Evolutionary conservation across 2,797 vertebrate species (phyloP), one percentile per base, ranked within the genome.

Genomic region (Epinephelus awoara): DNA sequence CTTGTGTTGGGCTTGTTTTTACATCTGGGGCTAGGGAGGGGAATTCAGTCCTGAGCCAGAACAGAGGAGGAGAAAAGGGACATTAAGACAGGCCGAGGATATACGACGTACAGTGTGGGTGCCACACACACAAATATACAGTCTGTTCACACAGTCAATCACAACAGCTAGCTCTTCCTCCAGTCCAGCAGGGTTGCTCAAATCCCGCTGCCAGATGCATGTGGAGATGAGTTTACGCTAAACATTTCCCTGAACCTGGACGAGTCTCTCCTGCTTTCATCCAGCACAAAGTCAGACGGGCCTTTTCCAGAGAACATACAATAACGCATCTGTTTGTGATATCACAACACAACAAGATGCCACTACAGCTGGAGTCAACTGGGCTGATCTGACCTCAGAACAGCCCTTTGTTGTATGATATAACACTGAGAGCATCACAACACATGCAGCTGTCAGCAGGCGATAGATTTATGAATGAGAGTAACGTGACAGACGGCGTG

Each of bases 1-100:
- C 67, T 72, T 51, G 47, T 55, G 79, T 86, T 46, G 58, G 80
- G 62, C 54, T 58, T 84, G 81, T 89, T 91, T 89, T 88, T 77
- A 88, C 81, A 84, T 89, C 72, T 92, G 85, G 75, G 76, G 71
- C 29, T 15, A 42, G 19, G 52, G 72, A 72, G 58, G 27, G 5
- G 52, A 74, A 69, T 46, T 54, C 44, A 79, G 46, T 58, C 55
- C 25, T 0, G 70, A 86, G 72, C 70, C 67, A 47, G 76, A 85
- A 81, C 63, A 65, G 29, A 59, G 64, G 47, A 85, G 52, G 57
- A 68, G 40, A 69, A 65, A 61, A 23, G 40, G 56, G 65, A 77
- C 65, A 68, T 12, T 56, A 63, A 74, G 78, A 82, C 72, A 62
- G 59, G 57, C 67, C 0, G 15, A 72, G 75, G 71, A 86, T 83